Base-by-base conservation (phyloP, 2,113 vertebrate species). In the Galemys pyrenaicus region DNA sequence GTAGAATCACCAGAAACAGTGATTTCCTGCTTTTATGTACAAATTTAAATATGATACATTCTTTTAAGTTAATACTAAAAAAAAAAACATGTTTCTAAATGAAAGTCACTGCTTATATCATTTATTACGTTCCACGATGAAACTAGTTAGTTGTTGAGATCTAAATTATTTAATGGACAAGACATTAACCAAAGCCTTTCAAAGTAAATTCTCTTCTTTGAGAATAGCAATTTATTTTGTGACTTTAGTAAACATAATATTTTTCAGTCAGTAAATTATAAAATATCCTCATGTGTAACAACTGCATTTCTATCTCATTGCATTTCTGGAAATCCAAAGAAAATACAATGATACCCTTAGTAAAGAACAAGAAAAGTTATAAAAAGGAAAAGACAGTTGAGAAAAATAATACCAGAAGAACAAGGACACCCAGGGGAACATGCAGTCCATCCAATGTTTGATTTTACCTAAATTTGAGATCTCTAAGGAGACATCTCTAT, bases 401-500 rank as follows among this genome's bases (percentile, higher is more conserved):
- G 74, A 85, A 87, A 96, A 97, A 96, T 89, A 96, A n/a, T n/a
- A 96, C 94, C 24, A 89, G 85, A 9, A 56, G 95, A 97, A 96
- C 96, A 96, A 96, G 81, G 93, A 97, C 89, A 98, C 97, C 97
- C 95, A 94, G 96, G 97, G 97, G 93, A 94, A 35, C 70, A 10
- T 94, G 39, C 94, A 92, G 95, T 98, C 97, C 74, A 54, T 78
- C 83, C 37, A 88, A 96, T 97, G 96, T 96, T 88, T 56, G 60
- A 58, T 80, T 89, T 97, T 96, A 94, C 71, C 87, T 78, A 37
- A 37, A 92, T 67, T 74, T 92, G 94, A 97, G 98, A 97, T 97
- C 98, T 98, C 37, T 37, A 92, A 98, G 60, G 5, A 97, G 98
- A 98, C 98, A 98, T 97, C 78, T 96, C 93, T 96, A 89, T 78